Percentiles rank a stretch among this genome's conserved stretches.
Evolutionary conservation across 30 jellyfish, hydroid and myxozoan genomes (phyloP).

Genomic region (Hydractinia symbiolongicarpus): DNA sequence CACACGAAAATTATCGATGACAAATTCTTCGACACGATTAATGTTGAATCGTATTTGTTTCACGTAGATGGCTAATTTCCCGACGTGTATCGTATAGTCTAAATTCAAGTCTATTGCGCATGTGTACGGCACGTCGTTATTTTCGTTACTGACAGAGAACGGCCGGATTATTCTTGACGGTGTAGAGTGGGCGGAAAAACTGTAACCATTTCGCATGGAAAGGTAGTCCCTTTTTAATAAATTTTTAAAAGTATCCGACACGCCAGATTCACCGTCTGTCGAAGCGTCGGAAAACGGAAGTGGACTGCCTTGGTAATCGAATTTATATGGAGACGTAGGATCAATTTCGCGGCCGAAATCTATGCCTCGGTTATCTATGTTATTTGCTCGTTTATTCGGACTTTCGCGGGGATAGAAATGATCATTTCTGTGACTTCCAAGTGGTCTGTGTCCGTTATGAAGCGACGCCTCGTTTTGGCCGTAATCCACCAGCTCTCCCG

Average conservation of each 20-base stretch:
- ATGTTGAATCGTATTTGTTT: constrained; percentile 59
- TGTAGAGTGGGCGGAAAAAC: neutral
- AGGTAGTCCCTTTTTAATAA: constrained; percentile 55
- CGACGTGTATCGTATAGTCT: constrained; percentile 91
- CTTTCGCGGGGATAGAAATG: neutral
- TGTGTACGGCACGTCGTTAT: constrained; percentile 48
- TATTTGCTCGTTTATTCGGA: neutral
- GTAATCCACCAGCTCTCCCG: constrained; percentile 1
- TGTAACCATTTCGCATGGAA: constrained; percentile 36
- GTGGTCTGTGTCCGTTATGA: neutral
- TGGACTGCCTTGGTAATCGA: constrained; percentile 72
- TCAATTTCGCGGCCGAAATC: constrained; percentile 2
- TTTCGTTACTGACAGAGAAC: neutral
- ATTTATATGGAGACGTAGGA: constrained; percentile 4
- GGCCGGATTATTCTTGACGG: constrained; percentile 35
- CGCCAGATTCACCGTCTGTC: constrained; percentile 79
- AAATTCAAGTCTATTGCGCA: constrained; percentile 64
- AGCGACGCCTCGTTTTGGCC: neutral
- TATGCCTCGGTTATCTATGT: neutral
- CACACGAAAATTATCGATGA: constrained; percentile 56
- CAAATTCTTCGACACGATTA: constrained; percentile 64
- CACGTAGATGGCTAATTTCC: constrained; percentile 73
- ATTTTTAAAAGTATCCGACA: constrained; percentile 77
- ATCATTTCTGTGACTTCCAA: neutral
- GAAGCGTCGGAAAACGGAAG: constrained; percentile 84